Base-by-base conservation (phyloP, 2,113 vertebrate genomes). In the Corvus cornix region DNA sequence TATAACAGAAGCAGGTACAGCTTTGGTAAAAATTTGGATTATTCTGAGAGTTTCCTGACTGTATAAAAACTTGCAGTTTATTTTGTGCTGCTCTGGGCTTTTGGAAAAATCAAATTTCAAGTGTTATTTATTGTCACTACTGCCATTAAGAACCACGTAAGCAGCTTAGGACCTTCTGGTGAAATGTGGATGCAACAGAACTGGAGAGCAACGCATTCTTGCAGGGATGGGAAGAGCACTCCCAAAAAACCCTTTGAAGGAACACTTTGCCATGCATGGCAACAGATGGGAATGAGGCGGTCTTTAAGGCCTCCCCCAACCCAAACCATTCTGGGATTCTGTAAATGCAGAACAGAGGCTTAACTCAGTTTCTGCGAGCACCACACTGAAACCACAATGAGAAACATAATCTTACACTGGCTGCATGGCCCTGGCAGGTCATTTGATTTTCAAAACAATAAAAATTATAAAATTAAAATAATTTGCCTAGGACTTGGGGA, bases 401-500 rank as follows among this genome's bases (percentile, higher is more conserved):
- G 35, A 87, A 78, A 35, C 1, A 2, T 46, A 52, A 3, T 5
- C 56, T 31, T 49, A 13, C 2, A 16, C 37, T 31, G 16, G 46
- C 80, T n/a, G 31, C 0, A 0, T 23, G 9, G 41, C 6, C 51
- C 35, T 15, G 31, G 46, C 5, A 60, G 17, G 17, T 31, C 1
- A 30, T 16, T 37, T 33, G n/a, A 22, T 26, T 92, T 72, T 37
- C 46, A 44, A 82, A 80, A 64, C 41, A 82, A 18, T 39, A 55
- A 82, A 37, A 81, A 52, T 30, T 7, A 31, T 13, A 43, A 24
- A 55, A 72, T 66, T 60, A 22, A 85, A 90, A 58, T 21, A 0
- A 70, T 10, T 51, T 4, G 13, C 48, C 24, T 5, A 62, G 19
- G 41, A 44, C 28, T 39, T 22, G 14, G 41, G 73, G 74, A 90